Evolutionary conservation across 2,888 invertebrate species (phyloP), one percentile per base, ranked within the genome.

Genomic region (Muschampia staudingeri): DNA sequence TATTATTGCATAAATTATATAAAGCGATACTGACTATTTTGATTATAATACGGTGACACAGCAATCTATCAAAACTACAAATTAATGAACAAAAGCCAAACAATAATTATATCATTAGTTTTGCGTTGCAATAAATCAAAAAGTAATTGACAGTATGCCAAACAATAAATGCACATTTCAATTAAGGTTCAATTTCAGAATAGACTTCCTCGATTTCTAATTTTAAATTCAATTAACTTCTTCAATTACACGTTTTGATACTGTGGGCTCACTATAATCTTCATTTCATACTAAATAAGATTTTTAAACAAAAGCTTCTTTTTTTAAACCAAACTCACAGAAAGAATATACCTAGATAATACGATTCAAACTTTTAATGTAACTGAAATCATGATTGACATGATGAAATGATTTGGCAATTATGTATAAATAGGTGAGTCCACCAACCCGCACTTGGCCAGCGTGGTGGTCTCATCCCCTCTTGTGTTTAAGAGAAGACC

Each of bases 101-200:
- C 80, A 65, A 67, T 75, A 80, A 80, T 80, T 69, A 80, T 69
- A 52, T 80, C 73, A 80, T 80, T 80, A 80, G 48, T 42, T 61
- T 83, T 65, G 73, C 82, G 72, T 76, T 72, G 73, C 42, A 83
- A 82, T 83, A 83, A 81, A 71, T 82, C 82, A 82, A 76, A 61
- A 72, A 19, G 19, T 84, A 84, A 84, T 84, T 84, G 83, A 82
- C 83, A 80, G 82, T 71, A 4, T 42, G 70, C 79, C 70, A 73
- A 82, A 78, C 79, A 79, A 82, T 82, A 75, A 65, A 72, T 79
- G 56, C 42, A 79, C 78, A 79, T 79, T 79, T 79, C 72, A 79
- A 79, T 72, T 78, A 78, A 65, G 14, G 40, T 78, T 78, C 67
- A 14, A 75, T 37, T 80, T 67, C 67, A 52, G 56, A 14, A 0